Conservation (phyloP, 2,113 vertebrate species). For the Rhombomys opimus region DNA sequence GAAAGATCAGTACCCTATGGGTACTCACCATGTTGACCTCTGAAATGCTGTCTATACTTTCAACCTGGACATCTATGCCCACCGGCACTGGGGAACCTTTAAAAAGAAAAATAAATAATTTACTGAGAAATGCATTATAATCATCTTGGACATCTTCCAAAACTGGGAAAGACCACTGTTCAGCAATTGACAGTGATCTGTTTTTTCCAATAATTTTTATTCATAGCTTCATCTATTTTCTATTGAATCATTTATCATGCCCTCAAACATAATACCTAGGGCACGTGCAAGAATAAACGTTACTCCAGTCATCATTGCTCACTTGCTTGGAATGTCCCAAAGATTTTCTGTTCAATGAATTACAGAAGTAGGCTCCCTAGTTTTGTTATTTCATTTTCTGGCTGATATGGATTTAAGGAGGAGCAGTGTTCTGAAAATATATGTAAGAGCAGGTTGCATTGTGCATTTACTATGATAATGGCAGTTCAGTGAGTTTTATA, state of each 20-base stretch:
- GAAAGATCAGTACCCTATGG: not conserved
- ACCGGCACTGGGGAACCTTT: slow-evolving; percentile 93
- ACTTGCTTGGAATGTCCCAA: not conserved
- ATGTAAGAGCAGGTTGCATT: not conserved
- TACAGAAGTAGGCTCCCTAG: not conserved
- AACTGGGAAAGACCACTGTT: not conserved
- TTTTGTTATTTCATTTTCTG: not conserved
- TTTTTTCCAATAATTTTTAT: not conserved
- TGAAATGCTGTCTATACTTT: slow-evolving; percentile 97
- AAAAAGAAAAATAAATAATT: slow-evolving; percentile 71
- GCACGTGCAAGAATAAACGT: not conserved
- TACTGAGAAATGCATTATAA: slow-evolving; percentile 11
- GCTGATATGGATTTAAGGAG: not conserved
- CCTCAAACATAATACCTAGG: not conserved
- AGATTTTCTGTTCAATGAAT: not conserved
- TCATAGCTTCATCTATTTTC: not conserved
- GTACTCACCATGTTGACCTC: slow-evolving; percentile 95
- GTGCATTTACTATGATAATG: not conserved
- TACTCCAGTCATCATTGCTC: slow-evolving; percentile 9
- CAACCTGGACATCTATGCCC: slow-evolving; percentile 94
- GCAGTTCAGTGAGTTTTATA: not conserved
- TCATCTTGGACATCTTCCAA: slow-evolving; percentile 56
- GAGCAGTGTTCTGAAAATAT: not conserved
- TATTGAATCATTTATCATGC: not conserved
- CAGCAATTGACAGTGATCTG: not conserved